Evolutionary conservation across 1,140 invertebrate genomes (phyloP).

Genomic region (Sitophilus oryzae): DNA sequence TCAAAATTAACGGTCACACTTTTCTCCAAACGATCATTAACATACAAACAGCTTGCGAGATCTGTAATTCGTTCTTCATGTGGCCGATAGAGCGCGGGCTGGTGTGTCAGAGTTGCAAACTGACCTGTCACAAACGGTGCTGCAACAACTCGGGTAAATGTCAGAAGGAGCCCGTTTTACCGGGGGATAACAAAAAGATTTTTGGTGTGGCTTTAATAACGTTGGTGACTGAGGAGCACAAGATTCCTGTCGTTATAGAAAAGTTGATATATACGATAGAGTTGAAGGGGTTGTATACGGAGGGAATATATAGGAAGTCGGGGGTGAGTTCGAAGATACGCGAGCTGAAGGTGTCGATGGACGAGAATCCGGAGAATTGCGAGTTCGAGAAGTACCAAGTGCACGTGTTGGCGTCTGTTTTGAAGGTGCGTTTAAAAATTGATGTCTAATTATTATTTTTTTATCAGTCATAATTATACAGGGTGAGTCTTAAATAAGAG

Average conservation of each 20-base stretch:
- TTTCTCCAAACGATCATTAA: conserved; percentile 88
- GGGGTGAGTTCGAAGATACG: conserved; percentile 77
- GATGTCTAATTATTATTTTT: no score
- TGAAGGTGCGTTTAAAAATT: conserved; percentile 57
- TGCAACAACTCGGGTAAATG: conserved; percentile 62
- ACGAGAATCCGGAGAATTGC: conserved; percentile 64
- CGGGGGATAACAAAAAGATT: conserved; percentile 55
- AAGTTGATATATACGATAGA: conserved; percentile 85
- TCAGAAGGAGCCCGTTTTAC: conserved; percentile 51
- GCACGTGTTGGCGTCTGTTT: conserved; percentile 84
- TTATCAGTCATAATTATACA: no score
- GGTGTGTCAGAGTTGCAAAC: conserved; percentile 78
- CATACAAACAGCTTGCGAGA: conserved; percentile 93
- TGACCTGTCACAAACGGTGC: conserved; percentile 94
- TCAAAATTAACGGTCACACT: conserved; percentile 74
- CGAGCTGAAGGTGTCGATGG: conserved; percentile 66
- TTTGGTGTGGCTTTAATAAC: conserved; percentile 72
- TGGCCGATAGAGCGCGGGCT: conserved; percentile 91
- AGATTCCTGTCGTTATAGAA: conserved; percentile 81
- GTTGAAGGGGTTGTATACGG: conserved; percentile 83
- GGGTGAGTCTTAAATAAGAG: no score
- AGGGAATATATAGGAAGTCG: conserved; percentile 90
- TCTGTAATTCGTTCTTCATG: conserved; percentile 89
- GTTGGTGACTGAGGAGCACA: conserved; percentile 65
- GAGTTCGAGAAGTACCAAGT: conserved; percentile 69